Conservation (phyloP, 2,888 invertebrate species). For the Diploptera punctata region DNA sequence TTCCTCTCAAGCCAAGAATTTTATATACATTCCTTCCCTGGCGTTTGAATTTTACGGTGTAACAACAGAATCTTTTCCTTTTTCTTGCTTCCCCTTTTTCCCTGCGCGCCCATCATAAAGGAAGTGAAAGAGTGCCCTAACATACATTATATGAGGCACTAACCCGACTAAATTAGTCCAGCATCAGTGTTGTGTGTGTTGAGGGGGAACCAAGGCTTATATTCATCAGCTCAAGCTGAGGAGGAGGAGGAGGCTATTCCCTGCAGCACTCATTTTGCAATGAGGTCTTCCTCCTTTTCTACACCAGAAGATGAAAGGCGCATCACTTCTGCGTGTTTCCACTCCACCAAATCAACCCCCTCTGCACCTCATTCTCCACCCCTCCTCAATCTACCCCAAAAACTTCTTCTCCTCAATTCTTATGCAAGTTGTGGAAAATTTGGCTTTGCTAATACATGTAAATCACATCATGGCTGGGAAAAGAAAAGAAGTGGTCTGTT, state of each 20-base stretch:
- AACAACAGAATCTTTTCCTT: slow-evolving; percentile 10
- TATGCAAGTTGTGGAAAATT: slow-evolving; percentile 35
- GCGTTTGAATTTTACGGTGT: slow-evolving; percentile 16
- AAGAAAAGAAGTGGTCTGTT: slow-evolving; percentile 34
- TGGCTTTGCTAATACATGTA: slow-evolving; percentile 40
- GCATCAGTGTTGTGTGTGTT: slow-evolving; percentile 24
- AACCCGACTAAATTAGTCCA: slow-evolving; percentile 29
- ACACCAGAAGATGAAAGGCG: slow-evolving; percentile 34
- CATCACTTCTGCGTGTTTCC: slow-evolving; percentile 29
- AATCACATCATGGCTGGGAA: slow-evolving; percentile 39
- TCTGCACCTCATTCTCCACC: not conserved
- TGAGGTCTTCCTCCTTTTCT: slow-evolving; percentile 26
- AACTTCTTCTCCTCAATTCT: slow-evolving; percentile 30
- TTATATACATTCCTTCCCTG: slow-evolving; percentile 12
- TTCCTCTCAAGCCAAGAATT: not conserved
- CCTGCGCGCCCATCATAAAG: not conserved
- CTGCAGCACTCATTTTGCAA: slow-evolving; percentile 19
- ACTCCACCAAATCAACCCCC: slow-evolving; percentile 18
- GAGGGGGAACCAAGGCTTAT: slow-evolving; percentile 7
- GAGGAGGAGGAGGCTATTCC: not conserved
- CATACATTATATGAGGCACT: slow-evolving; percentile 31
- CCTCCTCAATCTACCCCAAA: not conserved
- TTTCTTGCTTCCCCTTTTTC: not conserved
- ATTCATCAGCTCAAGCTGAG: slow-evolving; percentile 4
- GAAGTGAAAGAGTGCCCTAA: slow-evolving; percentile 20